Conservation (phyloP, 2,797 vertebrate species). For the Sebastes taczanowskii region DNA sequence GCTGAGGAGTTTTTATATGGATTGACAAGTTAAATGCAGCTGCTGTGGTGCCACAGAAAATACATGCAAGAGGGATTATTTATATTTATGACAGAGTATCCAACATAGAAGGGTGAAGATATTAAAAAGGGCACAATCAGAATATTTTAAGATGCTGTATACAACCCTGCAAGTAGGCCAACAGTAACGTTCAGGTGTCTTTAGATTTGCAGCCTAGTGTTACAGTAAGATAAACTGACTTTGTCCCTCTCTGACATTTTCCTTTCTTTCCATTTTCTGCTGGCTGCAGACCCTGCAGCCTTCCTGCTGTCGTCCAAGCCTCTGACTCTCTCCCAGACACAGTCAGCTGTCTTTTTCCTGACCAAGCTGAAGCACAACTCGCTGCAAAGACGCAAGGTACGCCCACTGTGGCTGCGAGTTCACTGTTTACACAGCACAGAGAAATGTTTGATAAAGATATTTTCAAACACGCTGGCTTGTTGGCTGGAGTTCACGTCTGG, state of each 20-base stretch:
- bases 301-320: slow-evolving; percentile 60
- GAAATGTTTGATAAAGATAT: slow-evolving; percentile 33
- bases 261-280: not conserved
- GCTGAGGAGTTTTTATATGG: slow-evolving; percentile 34
- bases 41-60: slow-evolving; percentile 18
- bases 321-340: slow-evolving; percentile 64
- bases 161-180: slow-evolving; percentile 41
- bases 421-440: slow-evolving; percentile 40
- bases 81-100: slow-evolving; percentile 4
- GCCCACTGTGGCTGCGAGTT: slow-evolving; percentile 29
- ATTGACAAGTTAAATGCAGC: slow-evolving; percentile 41
- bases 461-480: slow-evolving; percentile 11
- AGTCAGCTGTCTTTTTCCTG: slow-evolving; percentile 90
- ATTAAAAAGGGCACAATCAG: not conserved
- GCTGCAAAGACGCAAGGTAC: slow-evolving; percentile 83
- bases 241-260: slow-evolving; percentile 29
- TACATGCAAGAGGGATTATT: not conserved
- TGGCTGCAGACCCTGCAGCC: slow-evolving; percentile 67
- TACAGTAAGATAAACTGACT: slow-evolving; percentile 6
- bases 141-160: slow-evolving; percentile 9
- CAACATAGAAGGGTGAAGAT: not conserved
- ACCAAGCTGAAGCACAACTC: slow-evolving; percentile 90
- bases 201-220: not conserved
- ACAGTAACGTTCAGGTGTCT: slow-evolving; percentile 3
- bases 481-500: slow-evolving; percentile 25